These are phyloP conservation scores for Spea bombifrons DNA, from an alignment of 2,113 vertebrate genomes.

Conservation along the genomic window DNA sequence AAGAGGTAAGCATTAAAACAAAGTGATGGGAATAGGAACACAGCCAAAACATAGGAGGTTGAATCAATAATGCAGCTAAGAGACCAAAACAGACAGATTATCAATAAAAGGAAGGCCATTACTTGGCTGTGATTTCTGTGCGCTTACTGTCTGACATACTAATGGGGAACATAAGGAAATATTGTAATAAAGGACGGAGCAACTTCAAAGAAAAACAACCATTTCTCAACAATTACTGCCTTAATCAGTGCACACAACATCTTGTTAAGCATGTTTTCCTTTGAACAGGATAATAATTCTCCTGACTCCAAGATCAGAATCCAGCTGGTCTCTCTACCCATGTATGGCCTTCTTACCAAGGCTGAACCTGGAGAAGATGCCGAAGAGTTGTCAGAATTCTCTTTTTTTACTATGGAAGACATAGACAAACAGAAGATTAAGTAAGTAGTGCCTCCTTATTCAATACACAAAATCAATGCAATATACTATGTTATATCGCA, in stretches of 20 bases:
- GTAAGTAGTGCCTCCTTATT: constrained; percentile 58
- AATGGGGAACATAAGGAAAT: neutral
- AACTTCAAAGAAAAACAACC: neutral
- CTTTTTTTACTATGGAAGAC: constrained; percentile 92
- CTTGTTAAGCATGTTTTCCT: neutral
- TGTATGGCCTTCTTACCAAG: constrained; percentile 78
- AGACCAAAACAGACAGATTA: neutral
- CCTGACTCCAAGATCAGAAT: constrained; percentile 80
- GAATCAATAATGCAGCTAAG: too few relatives aligned
- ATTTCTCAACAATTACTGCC: neutral
- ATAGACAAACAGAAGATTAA: constrained; percentile 79
- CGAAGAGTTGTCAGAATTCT: constrained; percentile 75
- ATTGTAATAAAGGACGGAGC: neutral
- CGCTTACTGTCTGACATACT: neutral
- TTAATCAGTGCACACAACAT: neutral
- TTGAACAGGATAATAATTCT: constrained; percentile 78
- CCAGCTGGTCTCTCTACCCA: constrained; percentile 82
- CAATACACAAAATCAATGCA: neutral
- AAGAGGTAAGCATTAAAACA: too few relatives aligned
- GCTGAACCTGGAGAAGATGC: constrained; percentile 53
- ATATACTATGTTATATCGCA: too few relatives aligned
- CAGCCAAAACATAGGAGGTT: too few relatives aligned
- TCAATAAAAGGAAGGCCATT: neutral
- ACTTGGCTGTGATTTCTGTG: constrained; percentile 3
- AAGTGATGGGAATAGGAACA: too few relatives aligned